phyloP scores from a whole-genome alignment of 2,888 invertebrate genomes.

The Erebia palarica region DNA sequence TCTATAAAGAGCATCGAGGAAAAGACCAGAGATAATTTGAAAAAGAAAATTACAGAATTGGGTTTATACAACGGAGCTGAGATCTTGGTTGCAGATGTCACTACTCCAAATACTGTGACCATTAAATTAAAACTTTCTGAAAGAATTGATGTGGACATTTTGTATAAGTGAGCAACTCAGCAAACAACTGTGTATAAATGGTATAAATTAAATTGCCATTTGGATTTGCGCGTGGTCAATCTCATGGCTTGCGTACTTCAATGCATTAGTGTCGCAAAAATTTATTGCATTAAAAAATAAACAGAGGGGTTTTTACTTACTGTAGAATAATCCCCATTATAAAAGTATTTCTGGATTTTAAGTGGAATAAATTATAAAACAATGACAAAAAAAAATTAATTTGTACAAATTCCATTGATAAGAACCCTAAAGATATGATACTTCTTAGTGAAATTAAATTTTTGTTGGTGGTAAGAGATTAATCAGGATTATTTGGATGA shows the following conservation, averaged over 20 bases:
- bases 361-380: background rate
- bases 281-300: no score
- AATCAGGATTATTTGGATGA: slow-evolving; percentile 36
- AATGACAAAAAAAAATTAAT: background rate
- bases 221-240: no score
- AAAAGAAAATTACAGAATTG: slow-evolving; percentile 92
- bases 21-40: slow-evolving; percentile 93
- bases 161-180: background rate
- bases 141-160: slow-evolving; percentile 80
- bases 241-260: no score
- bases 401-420: background rate
- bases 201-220: background rate
- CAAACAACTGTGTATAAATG: background rate
- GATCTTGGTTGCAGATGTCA: slow-evolving; percentile 95
- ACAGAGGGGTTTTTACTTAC: background rate
- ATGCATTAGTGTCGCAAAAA: no score
- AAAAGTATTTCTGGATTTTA: background rate
- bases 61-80: slow-evolving; percentile 93
- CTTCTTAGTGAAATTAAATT: no score
- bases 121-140: slow-evolving; percentile 86
- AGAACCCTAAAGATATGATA: no score
- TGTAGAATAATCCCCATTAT: background rate
- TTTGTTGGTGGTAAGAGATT: no score
- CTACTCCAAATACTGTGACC: slow-evolving; percentile 92
- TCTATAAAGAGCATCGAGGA: slow-evolving; percentile 96